These are phyloP conservation scores for Drosophila takahashii DNA, from an alignment of 1,140 invertebrate genomes.

Conservation along the genomic window DNA sequence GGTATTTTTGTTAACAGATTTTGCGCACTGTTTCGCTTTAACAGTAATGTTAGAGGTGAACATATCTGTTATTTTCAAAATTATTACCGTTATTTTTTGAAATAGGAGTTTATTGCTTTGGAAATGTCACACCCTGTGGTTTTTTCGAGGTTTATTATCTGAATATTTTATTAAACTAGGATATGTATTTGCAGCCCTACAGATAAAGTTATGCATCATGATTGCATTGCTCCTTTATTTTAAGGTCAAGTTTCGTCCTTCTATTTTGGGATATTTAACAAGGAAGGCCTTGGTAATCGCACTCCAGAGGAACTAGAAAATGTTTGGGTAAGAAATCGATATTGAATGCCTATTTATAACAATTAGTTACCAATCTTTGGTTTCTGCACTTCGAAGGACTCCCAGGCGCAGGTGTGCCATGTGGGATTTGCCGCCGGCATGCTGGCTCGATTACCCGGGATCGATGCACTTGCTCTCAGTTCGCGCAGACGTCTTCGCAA, in stretches of 20 bases:
- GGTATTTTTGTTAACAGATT: not conserved
- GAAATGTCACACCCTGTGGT: too few species aligned
- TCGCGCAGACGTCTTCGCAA: conserved; percentile 47
- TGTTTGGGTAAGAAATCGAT: not conserved
- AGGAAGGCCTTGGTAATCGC: conserved; percentile 52
- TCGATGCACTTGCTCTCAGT: conserved; percentile 37
- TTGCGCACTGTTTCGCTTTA: not conserved
- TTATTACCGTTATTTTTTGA: not conserved
- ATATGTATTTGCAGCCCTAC: not conserved
- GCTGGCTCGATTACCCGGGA: conserved; percentile 39
- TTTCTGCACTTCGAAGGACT: conserved; percentile 36
- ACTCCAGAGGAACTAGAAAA: conserved; percentile 41
- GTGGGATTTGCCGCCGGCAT: conserved; percentile 43
- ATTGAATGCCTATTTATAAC: not conserved
- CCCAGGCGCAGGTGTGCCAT: conserved; percentile 68
- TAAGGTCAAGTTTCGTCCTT: not conserved
- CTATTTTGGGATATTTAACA: conserved; percentile 17
- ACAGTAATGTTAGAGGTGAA: not conserved
- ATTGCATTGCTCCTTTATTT: not conserved
- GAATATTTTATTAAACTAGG: not conserved
- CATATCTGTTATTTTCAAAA: not conserved
- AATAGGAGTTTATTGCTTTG: too few species aligned
- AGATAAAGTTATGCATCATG: not conserved
- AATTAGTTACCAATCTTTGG: conserved; percentile 29
- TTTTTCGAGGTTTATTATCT: not conserved